Base-by-base conservation (phyloP, 1,140 invertebrate genomes). In the Caenorhabditis elegans region DNA sequence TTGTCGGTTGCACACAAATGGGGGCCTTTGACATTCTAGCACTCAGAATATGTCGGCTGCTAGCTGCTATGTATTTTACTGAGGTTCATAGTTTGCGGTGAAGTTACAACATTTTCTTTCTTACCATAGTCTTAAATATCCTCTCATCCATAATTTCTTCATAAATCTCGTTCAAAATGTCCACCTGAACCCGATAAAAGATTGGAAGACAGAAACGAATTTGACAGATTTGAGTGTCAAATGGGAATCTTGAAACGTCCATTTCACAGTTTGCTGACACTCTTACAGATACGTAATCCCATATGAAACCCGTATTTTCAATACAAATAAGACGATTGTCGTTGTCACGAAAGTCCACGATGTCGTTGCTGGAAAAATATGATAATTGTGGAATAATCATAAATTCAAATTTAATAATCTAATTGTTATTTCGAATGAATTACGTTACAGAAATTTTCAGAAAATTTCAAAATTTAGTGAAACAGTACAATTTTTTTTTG, bases 151-250 rank as follows among this genome's bases (percentile, higher is more conserved):
- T 31, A 31, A 39, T 70, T 19, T 34, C 60, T 10, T 39, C 19
- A 43, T 70, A 70, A 43, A 70, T 28, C 11, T 39, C 19, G 8
- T 39, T 70, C 5, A 70, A 39, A 1, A 70, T 70, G 19, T 70
- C 17, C 1, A 70, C 60, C 22, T 70, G 34, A 0, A 19, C 3
- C 8, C 11, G 22, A 39, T 26, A 39, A n/a, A 70, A 70, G 22
- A 70, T 39, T 4, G 60, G 60, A 8, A 70, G n/a, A 22, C 24
- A 70, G 39, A 80, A 80, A 22, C 48, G 43, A 10, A 80, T 80
- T 70, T 80, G 55, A 31, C 79, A 80, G 5, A 39, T 80, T 48
- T 80, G 79, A 10, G 79, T 5, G 22, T 80, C 79, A 31, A 80
- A 80, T 17, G 79, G 79, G 17, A 80, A 80, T 31, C 36, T 28